These are phyloP conservation scores for Myotis vivesi DNA, from an alignment of 2,797 vertebrate genomes.

Conservation along the genomic window DNA sequence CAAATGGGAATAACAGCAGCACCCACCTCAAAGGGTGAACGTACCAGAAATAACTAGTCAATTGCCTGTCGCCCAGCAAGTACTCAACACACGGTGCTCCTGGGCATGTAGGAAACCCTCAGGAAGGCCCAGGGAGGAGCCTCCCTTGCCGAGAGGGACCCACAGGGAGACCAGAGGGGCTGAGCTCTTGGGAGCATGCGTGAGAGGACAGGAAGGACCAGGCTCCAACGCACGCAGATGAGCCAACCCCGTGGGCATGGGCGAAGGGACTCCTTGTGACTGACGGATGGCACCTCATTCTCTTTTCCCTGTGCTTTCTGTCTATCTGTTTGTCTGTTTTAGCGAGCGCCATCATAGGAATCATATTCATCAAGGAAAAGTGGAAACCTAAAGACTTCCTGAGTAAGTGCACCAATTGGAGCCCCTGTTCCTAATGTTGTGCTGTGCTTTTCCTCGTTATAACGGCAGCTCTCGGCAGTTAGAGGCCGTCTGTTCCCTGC, in stretches of 20 bases:
- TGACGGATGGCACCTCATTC: background rate
- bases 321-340: conserved; percentile 39
- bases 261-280: background rate
- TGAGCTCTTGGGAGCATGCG: background rate
- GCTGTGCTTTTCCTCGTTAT: background rate
- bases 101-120: background rate
- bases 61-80: background rate
- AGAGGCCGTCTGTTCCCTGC: background rate
- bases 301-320: background rate
- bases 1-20: background rate
- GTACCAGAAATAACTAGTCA: background rate
- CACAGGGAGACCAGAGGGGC: background rate
- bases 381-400: conserved; percentile 93
- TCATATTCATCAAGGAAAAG: conserved; percentile 96
- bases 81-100: background rate
- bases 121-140: background rate
- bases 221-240: fast-evolving
- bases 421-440: background rate
- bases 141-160: background rate
- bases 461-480: background rate
- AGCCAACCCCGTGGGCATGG: background rate
- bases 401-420: conserved; percentile 88
- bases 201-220: background rate
- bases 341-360: conserved; percentile 97
- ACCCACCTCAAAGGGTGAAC: background rate